Conservation (phyloP, 1,140 invertebrate genomes). For the Sitophilus oryzae region DNA sequence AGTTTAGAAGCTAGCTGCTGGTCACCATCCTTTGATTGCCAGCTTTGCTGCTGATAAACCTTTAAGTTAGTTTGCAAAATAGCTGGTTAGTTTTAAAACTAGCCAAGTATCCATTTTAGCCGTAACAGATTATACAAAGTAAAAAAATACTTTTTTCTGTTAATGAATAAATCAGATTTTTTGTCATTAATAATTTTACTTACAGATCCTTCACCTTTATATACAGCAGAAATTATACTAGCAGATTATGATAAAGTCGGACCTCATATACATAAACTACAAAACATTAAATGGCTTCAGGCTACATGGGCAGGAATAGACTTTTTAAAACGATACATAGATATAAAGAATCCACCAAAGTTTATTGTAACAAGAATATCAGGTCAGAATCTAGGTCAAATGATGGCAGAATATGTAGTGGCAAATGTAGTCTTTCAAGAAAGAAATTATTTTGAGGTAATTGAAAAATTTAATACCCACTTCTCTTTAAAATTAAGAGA, state of each 20-base stretch:
- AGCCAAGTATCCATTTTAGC: too few species aligned
- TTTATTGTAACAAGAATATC: slow-evolving; percentile 45
- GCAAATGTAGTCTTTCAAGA: slow-evolving; percentile 51
- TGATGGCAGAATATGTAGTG: slow-evolving; percentile 55
- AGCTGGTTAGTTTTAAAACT: too few species aligned
- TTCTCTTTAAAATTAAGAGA: too few species aligned
- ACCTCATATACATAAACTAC: slow-evolving; percentile 41
- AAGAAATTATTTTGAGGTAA: slow-evolving; percentile 39
- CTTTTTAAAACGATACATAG: slow-evolving; percentile 30
- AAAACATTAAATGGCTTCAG: slow-evolving; percentile 47
- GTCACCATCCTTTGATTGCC: too few species aligned
- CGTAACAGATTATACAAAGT: too few species aligned
- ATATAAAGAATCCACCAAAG: slow-evolving; percentile 27
- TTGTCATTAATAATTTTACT: too few species aligned
- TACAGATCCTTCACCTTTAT: slow-evolving; percentile 1
- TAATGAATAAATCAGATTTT: too few species aligned
- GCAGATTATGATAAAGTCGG: slow-evolving; percentile 44
- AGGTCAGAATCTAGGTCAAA: slow-evolving; percentile 45
- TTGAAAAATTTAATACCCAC: too few species aligned
- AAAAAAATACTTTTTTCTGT: too few species aligned
- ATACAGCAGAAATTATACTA: slow-evolving; percentile 40
- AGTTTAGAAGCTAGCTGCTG: too few species aligned
- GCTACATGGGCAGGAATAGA: slow-evolving; percentile 50
- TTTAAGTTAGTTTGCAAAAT: too few species aligned
- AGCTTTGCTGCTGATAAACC: too few species aligned